A percentile compares a stretch with the other conserved stretches of the same genome.
These are phyloP conservation scores for Amblyjoppa fuscipennis DNA, from an alignment of 2,888 invertebrate species.

Conservation along the genomic window DNA sequence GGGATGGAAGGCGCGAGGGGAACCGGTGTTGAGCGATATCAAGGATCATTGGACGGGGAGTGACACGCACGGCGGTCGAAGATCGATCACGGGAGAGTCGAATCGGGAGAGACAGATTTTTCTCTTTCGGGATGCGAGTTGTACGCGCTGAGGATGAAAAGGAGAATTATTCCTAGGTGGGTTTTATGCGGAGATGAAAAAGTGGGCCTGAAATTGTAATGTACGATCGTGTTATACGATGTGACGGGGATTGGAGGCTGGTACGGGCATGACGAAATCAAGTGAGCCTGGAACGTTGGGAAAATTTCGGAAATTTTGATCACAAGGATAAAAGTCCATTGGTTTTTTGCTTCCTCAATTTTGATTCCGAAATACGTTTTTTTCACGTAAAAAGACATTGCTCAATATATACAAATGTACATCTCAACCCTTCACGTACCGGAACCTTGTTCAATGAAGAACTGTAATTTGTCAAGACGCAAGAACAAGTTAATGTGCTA, in stretches of 20 bases:
- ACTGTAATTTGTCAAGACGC: no score
- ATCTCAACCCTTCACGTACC: no score
- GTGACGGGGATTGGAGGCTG: conserved; percentile 1
- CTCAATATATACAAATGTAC: no score
- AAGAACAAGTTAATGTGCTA: no score
- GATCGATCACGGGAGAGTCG: conserved; percentile 56
- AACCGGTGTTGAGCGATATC: conserved; percentile 32
- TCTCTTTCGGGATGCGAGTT: conserved; percentile 9
- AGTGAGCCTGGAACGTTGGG: not conserved
- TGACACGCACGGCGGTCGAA: conserved; percentile 39
- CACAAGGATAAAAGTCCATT: not conserved
- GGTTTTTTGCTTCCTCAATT: not conserved
- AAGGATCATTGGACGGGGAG: conserved; percentile 46
- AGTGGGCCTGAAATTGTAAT: conserved; percentile 38
- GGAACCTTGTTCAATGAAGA: no score
- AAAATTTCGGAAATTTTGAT: not conserved
- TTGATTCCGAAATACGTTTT: not conserved
- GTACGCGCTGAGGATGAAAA: not conserved
- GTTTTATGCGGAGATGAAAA: conserved; percentile 40
- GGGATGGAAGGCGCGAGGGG: not conserved
- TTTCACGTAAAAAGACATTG: not conserved
- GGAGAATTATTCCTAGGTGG: conserved; percentile 21
- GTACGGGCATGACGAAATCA: conserved; percentile 4
- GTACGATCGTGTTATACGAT: conserved; percentile 32
- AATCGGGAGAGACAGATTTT: conserved; percentile 40